Percentiles rank a stretch among this genome's conserved stretches.
phyloP scores from a whole-genome alignment of 2,888 invertebrate genomes.

The Argynnis bischoffii region DNA sequence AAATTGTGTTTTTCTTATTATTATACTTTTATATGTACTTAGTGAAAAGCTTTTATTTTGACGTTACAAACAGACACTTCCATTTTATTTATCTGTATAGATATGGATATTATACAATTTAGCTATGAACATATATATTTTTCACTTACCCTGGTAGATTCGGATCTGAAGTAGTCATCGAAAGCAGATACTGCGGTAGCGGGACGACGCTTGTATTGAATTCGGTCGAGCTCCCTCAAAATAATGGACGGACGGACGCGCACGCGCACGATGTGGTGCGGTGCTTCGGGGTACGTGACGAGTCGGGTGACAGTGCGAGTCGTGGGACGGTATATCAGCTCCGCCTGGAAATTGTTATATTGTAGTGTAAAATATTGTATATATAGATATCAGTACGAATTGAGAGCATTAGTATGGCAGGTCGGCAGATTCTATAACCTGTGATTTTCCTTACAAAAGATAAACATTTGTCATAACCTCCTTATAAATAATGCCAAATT shows the following conservation, averaged over 20 bases:
- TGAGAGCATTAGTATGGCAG: too few species aligned
- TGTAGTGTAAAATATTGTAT: neutral
- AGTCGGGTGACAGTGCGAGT: constrained; percentile 81
- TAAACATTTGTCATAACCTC: too few species aligned
- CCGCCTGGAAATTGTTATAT: constrained; percentile 60
- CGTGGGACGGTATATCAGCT: constrained; percentile 75
- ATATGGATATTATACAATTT: too few species aligned
- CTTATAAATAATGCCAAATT: too few species aligned
- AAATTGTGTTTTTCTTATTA: too few species aligned
- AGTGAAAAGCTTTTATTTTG: too few species aligned
- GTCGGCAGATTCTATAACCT: too few species aligned
- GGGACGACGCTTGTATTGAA: constrained; percentile 85
- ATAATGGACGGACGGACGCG: constrained; percentile 86
- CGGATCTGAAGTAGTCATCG: constrained; percentile 90
- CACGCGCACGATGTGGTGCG: constrained; percentile 79
- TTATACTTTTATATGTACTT: too few species aligned
- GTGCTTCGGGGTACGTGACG: constrained; percentile 82
- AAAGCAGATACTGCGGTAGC: constrained; percentile 84
- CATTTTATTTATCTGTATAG: too few species aligned
- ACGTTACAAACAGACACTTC: too few species aligned
- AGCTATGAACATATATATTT: neutral
- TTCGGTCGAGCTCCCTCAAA: constrained; percentile 86
- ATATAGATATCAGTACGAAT: neutral
- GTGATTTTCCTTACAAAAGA: too few species aligned
- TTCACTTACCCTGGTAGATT: constrained; percentile 86